Evolutionary conservation across 1,140 invertebrate genomes (phyloP), one percentile per base, ranked within the genome.

Genomic region (Polypedilum vanderplanki): DNA sequence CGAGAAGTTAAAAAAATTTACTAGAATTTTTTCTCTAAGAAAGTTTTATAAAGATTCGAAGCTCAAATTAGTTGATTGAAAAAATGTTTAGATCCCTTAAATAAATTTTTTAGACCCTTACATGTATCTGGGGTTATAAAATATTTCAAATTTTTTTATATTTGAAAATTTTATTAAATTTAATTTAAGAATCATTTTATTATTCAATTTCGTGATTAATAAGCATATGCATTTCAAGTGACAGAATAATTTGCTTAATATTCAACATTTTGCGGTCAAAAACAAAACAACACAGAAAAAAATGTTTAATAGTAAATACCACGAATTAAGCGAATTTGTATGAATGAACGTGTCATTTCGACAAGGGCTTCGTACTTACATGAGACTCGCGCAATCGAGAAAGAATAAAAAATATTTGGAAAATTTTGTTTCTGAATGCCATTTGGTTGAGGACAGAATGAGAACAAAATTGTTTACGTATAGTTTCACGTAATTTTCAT

Each of bases 321-420:
- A 70, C 20, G 65, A 70, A 70, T 57, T 57, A 12, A n/a, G 24
- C 41, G 10, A 57, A 12, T 70, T 22, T 70, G 65, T 70, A 70
- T 70, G 65, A 70, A 70, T 70, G 65, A 70, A 70, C 65, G 65
- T 70, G 65, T 70, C 65, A 70, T 70, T 70, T 70, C n/a, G 10
- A 57, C 46, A 57, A 57, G 46, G 46, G 46, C 46, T 57, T 57
- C 46, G 12, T 57, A 57, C 12, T n/a, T 57, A 57, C n/a, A n/a
- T 57, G 46, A n/a, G 12, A 57, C 46, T 57, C 46, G 10, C 46
- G 46, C 12, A 57, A n/a, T 15, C 46, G 46, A n/a, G n/a, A 57
- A 4, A 57, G 9, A 57, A 12, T 12, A 57, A 4, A n/a, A 57
- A n/a, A 57, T 57, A 57, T 57, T 57, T 57, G n/a, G 46, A 57